Percentiles rank a stretch among this genome's conserved stretches.
phyloP scores from a whole-genome alignment of 2,888 invertebrate species.

The Drosophila crucigera region DNA sequence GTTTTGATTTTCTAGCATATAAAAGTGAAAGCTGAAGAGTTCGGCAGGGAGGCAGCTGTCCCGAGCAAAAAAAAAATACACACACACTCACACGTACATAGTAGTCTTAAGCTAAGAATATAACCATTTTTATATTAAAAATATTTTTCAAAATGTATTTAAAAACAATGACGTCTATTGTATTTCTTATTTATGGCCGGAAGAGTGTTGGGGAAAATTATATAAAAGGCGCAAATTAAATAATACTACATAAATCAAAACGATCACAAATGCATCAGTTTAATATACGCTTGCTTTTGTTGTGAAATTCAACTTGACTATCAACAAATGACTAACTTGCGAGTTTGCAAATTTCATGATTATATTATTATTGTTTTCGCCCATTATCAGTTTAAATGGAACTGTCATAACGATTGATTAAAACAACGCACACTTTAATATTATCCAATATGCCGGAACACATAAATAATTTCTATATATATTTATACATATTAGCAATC shows the following conservation, averaged over 20 bases:
- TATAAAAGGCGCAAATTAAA: background rate
- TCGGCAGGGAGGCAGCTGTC: constrained; percentile 15
- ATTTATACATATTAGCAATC: background rate
- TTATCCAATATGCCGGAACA: background rate
- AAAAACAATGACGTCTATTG: constrained; percentile 31
- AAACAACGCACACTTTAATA: constrained; percentile 18
- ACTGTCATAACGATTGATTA: constrained; percentile 2
- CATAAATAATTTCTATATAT: background rate
- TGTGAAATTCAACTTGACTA: constrained; percentile 10
- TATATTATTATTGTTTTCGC: constrained; percentile 15
- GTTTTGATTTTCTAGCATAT: constrained; percentile 54
- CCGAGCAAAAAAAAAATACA: constrained; percentile 26
- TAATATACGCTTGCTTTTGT: constrained; percentile 1
- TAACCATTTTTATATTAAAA: constrained; percentile 77
- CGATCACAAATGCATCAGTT: background rate
- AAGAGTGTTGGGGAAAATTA: background rate
- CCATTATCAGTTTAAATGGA: constrained; percentile 24
- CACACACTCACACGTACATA: constrained; percentile 26
- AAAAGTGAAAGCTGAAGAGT: constrained; percentile 35
- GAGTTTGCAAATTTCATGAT: constrained; percentile 6
- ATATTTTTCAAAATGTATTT: constrained; percentile 76
- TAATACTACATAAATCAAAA: too few species aligned
- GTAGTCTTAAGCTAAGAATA: constrained; percentile 59
- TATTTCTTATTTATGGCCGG: background rate
- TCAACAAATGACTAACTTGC: constrained; percentile 41